These are phyloP conservation scores for Pemphigus obesinymphae DNA, from an alignment of 1,140 invertebrate genomes.

Conservation along the genomic window DNA sequence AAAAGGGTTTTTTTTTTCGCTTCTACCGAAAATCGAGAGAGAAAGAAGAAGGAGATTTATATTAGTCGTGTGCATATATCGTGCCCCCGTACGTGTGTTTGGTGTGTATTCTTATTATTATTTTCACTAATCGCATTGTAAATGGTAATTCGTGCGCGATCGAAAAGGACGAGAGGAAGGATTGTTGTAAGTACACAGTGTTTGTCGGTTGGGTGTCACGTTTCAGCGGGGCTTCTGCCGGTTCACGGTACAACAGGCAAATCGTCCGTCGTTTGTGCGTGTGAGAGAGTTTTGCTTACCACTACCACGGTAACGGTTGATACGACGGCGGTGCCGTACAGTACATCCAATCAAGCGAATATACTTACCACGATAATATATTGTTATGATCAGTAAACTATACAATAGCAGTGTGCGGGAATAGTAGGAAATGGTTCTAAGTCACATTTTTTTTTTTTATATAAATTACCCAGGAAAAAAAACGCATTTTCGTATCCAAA, in stretches of 20 bases:
- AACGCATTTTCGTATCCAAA: no score
- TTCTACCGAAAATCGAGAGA: no score
- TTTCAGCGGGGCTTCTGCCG: neutral
- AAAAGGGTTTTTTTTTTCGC: neutral
- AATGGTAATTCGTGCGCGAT: conserved; percentile 17
- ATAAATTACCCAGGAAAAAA: no score
- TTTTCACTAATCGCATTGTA: conserved; percentile 26
- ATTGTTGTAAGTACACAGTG: neutral
- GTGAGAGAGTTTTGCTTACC: neutral
- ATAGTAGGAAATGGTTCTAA: no score
- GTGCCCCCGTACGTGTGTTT: no score
- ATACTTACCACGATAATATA: no score
- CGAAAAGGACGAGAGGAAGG: conserved; percentile 1
- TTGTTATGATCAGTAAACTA: no score
- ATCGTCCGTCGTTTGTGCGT: neutral
- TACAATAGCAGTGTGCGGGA: no score
- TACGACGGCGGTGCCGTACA: neutral
- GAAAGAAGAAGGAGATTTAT: no score
- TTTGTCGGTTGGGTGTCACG: conserved; percentile 1
- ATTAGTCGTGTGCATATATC: no score
- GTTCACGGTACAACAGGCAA: neutral
- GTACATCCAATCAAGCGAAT: no score
- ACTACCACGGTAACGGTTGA: neutral
- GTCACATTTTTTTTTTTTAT: no score
- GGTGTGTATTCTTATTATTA: neutral